Evolutionary conservation across 2,888 invertebrate genomes (phyloP).

Genomic region (Mechanitis mazaeus): DNA sequence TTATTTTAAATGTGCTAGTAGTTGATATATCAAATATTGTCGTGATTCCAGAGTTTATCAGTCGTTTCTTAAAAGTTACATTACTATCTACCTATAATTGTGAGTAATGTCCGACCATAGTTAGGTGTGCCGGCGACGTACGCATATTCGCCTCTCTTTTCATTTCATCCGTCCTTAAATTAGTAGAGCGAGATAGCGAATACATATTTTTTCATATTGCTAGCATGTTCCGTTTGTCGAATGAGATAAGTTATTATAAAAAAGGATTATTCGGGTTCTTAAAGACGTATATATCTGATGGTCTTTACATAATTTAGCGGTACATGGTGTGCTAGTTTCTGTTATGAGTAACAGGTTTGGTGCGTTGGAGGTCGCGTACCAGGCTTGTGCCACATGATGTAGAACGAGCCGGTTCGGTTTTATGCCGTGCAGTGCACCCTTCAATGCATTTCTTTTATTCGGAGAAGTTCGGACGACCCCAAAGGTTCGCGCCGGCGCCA

Average conservation of each 20-base stretch:
- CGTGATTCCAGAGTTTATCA: slow-evolving; percentile 56
- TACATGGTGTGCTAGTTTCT: slow-evolving; percentile 50
- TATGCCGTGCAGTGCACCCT: slow-evolving; percentile 52
- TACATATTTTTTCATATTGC: slow-evolving; percentile 53
- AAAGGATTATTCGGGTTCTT: slow-evolving; percentile 30
- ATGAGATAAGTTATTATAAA: slow-evolving; percentile 39
- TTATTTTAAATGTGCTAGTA: slow-evolving; percentile 44
- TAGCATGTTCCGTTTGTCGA: slow-evolving; percentile 48
- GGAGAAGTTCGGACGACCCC: slow-evolving; percentile 50
- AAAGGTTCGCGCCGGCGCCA: slow-evolving; percentile 63
- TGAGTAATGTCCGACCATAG: slow-evolving; percentile 77
- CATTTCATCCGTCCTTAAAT: slow-evolving; percentile 48
- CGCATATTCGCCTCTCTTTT: slow-evolving; percentile 73
- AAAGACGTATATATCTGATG: slow-evolving; percentile 31
- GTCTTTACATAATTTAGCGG: slow-evolving; percentile 44
- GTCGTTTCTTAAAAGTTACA: slow-evolving; percentile 42
- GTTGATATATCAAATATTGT: slow-evolving; percentile 38
- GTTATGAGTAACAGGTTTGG: slow-evolving; percentile 73
- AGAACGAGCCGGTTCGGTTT: slow-evolving; percentile 56
- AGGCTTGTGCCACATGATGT: slow-evolving; percentile 68
- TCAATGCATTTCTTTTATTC: slow-evolving; percentile 57
- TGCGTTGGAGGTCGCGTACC: slow-evolving; percentile 71
- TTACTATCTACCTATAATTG: slow-evolving; percentile 69
- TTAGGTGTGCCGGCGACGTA: slow-evolving; percentile 76
- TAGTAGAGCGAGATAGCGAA: slow-evolving; percentile 58